Base-by-base conservation (phyloP, 1,140 invertebrate genomes). In the Micrasema longulum region DNA sequence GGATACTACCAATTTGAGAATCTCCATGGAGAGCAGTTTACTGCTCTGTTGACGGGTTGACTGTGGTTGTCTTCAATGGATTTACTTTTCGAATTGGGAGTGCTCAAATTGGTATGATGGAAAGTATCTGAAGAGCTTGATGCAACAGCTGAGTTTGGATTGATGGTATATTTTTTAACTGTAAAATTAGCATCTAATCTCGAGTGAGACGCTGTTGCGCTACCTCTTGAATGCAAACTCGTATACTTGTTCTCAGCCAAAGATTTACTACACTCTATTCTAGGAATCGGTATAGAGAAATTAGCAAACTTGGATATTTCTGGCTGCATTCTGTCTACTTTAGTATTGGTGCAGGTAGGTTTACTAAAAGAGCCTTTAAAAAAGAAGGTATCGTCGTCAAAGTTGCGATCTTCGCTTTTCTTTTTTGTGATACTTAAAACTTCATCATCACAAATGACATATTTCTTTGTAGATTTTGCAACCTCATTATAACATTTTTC, bases 311-410 rank as follows among this genome's bases (percentile, higher is more conserved):
- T n/a, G n/a, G n/a, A n/a, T n/a, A n/a, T n/a, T n/a, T n/a, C n/a
- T n/a, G n/a, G n/a, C n/a, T n/a, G n/a, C 2, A 57, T 57, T 57
- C 16, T 57, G 18, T 63, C 57, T n/a, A 38, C 14, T 9, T 9
- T 63, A 22, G 20, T 22, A 22, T 16, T 11, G n/a, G 38, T 6
- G 22, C 5, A 10, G 22, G 41, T 5, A 12, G 18, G 38, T 9
- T 14, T 63, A 11, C 36, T 23, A 38, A 43, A 63, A 12, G 57
- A 43, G 0, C 57, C 57, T 63, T 63, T 63, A 23, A 63, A 63
- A 43, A 45, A 63, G 41, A 63, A 63, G 6, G 57, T 45, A 43
- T 63, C 57, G 45, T 63, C 57, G 16, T 63, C 57, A 11, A 36
- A 18, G 18, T 43, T 22, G 11, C 16, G 57, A 10, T 23, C 16